These are phyloP conservation scores for Dufourea novaeangliae DNA, from an alignment of 1,140 invertebrate genomes.

Conservation along the genomic window DNA sequence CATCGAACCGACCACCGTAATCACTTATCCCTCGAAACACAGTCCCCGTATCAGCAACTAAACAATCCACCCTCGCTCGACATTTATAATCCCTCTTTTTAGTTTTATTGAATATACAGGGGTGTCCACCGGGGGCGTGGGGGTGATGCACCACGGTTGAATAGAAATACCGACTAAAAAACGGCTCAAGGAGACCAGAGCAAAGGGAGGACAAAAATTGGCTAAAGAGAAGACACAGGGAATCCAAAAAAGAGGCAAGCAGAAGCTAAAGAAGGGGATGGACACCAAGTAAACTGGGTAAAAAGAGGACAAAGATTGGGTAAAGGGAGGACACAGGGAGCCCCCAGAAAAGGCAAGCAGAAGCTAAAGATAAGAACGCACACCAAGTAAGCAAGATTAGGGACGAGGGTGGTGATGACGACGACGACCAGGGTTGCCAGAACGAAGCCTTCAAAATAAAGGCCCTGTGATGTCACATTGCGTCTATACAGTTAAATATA, in stretches of 20 bases:
- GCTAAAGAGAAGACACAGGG: neutral
- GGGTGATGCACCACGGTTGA: too few relatives aligned
- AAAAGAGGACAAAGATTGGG: conserved; percentile 6
- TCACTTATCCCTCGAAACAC: neutral
- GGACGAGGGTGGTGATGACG: neutral
- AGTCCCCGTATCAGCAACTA: conserved; percentile 1
- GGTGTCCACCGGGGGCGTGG: too few relatives aligned
- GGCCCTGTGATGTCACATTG: too few relatives aligned
- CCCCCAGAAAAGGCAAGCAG: neutral
- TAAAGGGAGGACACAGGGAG: too few relatives aligned
- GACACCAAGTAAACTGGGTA: too few relatives aligned
- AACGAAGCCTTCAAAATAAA: too few relatives aligned
- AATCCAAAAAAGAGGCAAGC: neutral
- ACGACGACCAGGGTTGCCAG: too few relatives aligned
- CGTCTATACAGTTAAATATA: too few relatives aligned
- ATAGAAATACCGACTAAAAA: conserved; percentile 38
- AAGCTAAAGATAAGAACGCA: neutral
- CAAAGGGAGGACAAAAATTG: too few relatives aligned
- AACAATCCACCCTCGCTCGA: neutral
- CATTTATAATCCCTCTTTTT: neutral
- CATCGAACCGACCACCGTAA: neutral
- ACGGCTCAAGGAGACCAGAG: too few relatives aligned
- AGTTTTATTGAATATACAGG: too few relatives aligned
- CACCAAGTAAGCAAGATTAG: neutral
- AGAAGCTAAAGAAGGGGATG: conserved; percentile 11